Evolutionary conservation across 2,113 vertebrate species (phyloP).

Genomic region (Brienomyrus brachyistius): DNA sequence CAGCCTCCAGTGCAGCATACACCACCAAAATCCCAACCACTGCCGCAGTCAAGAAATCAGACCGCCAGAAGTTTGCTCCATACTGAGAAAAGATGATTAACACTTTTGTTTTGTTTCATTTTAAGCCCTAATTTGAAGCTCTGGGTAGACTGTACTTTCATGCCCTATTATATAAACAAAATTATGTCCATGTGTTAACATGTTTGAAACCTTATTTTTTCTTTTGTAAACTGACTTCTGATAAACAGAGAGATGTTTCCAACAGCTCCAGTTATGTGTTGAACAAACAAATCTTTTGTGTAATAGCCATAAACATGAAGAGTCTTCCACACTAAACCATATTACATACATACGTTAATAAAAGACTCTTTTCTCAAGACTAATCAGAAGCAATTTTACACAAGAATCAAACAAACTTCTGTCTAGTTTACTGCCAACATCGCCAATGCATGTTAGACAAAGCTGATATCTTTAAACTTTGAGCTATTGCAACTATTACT

Average conservation of each 20-base stretch:
- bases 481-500: not conserved
- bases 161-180: constrained; percentile 32
- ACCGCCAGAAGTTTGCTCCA: constrained; percentile 87
- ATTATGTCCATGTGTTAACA: constrained; percentile 48
- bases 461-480: not conserved
- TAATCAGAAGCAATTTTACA: not conserved
- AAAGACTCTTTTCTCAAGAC: not conserved
- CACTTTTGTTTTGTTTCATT: constrained; percentile 27
- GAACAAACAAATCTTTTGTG: not conserved
- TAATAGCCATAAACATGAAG: not conserved
- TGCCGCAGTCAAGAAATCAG: constrained; percentile 76
- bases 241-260: constrained; percentile 53
- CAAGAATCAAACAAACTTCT: not conserved
- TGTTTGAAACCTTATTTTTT: constrained; percentile 50
- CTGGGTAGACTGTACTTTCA: constrained; percentile 55
- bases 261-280: constrained; percentile 40
- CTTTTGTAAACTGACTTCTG: constrained; percentile 41
- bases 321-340: not conserved
- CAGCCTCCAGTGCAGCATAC: constrained; percentile 67
- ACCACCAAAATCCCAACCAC: constrained; percentile 74
- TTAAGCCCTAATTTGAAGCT: constrained; percentile 49
- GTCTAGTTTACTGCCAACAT: not conserved
- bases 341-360: not conserved
- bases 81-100: constrained; percentile 71
- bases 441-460: not conserved